phyloP scores from a whole-genome alignment of 2,888 invertebrate genomes.

The Erynnis tages region DNA sequence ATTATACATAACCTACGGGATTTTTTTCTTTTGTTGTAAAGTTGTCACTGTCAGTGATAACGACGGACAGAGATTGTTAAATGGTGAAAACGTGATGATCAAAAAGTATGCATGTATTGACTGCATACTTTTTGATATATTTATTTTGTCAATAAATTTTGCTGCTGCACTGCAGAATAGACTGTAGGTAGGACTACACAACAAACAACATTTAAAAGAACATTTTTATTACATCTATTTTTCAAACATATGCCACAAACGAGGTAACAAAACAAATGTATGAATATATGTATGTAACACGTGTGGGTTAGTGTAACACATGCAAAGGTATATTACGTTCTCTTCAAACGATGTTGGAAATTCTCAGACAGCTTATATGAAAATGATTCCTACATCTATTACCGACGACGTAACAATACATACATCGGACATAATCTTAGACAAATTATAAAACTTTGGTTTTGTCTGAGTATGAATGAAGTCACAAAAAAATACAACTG shows the following conservation, averaged over 20 bases:
- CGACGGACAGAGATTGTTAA: background rate
- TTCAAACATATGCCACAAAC: background rate
- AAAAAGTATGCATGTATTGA: background rate
- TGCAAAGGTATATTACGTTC: constrained; percentile 5
- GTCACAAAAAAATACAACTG: no score
- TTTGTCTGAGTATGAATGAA: no score
- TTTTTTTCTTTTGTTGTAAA: constrained; percentile 30
- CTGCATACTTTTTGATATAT: background rate
- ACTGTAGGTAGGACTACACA: no score
- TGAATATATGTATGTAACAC: background rate
- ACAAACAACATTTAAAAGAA: background rate
- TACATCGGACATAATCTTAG: no score
- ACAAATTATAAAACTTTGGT: no score
- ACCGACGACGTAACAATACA: no score
- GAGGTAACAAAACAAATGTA: background rate
- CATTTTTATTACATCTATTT: background rate
- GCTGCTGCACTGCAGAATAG: background rate
- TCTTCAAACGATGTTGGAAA: constrained; percentile 11
- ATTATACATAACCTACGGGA: constrained; percentile 42
- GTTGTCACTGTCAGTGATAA: constrained; percentile 11
- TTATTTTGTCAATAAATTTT: no score
- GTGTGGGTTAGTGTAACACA: no score
- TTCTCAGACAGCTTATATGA: constrained; percentile 4
- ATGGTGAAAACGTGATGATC: background rate
- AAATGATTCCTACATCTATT: background rate